Evolutionary conservation across 2,797 vertebrate species (phyloP), one percentile per base, ranked within the genome.

Genomic region (Eulemur coronatus): DNA sequence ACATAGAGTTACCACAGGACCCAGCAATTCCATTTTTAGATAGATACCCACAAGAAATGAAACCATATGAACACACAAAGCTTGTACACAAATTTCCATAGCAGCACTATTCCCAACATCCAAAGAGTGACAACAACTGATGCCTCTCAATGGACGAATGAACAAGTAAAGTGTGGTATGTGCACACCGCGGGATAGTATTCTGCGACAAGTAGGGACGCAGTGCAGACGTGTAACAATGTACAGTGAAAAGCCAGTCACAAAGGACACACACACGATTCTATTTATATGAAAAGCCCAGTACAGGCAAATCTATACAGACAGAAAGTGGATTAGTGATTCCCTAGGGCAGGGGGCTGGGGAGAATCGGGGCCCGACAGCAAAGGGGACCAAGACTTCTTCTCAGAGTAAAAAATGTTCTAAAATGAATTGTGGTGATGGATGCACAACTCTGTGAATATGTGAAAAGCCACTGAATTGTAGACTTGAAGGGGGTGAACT

Each of bases 181-280:
- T 9, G 24, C 13, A 35, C 1, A 15, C 13, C 2, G 7, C 1
- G 28, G 69, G 52, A 12, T 3, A 14, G 5, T 48, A n/a, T 22
- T 57, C 0, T 4, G 17, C 41, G 55, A 52, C 5, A 35, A 41
- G 26, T 4, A 72, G 26, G 33, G 9, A 7, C 4, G 15, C 69
- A 26, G 14, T 0, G 0, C 3, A 14, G n/a, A 46, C 24, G 33
- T 0, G 52, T 11, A 11, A 12, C 3, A 6, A 43, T 11, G 9
- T 1, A 22, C 61, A 28, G 20, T 15, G 30, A 55, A 38, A 67
- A 15, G 55, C 55, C 30, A 24, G 59, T 12, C 28, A 52, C 14
- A 18, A 57, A 67, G 48, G 30, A 80, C 55, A 69, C 33, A 30
- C 5, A 2, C 0, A 8, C 26, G 67, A 48, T 14, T 79, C 78